A percentile compares a stretch with the other conserved stretches of the same genome.
These are phyloP conservation scores for Schizopygopsis pylzovi DNA, from an alignment of 2,797 vertebrate species.

Conservation along the genomic window DNA sequence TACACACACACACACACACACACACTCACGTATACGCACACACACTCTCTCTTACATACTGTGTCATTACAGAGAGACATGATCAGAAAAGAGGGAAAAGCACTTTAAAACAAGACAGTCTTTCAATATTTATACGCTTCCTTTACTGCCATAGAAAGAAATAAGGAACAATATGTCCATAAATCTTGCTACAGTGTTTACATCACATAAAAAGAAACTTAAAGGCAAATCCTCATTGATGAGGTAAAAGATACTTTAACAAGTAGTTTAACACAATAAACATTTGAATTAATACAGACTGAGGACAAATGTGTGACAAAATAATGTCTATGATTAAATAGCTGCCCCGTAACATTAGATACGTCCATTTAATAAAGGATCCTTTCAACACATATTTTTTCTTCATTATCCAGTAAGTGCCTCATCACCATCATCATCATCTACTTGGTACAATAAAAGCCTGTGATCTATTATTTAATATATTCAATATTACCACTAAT, in stretches of 20 bases:
- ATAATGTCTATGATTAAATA: constrained; percentile 54
- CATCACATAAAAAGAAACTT: constrained; percentile 65
- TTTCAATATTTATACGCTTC: constrained; percentile 65
- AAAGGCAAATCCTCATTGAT: constrained; percentile 54
- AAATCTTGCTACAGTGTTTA: constrained; percentile 66
- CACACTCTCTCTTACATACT: constrained; percentile 34
- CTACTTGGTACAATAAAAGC: constrained; percentile 41
- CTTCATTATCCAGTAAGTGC: constrained; percentile 41
- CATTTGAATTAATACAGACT: constrained; percentile 49
- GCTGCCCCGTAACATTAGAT: constrained; percentile 56
- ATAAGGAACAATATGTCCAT: constrained; percentile 69
- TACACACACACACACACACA: constrained; percentile 16
- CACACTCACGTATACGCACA: constrained; percentile 10
- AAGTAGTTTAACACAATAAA: constrained; percentile 55
- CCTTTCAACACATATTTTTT: constrained; percentile 40
- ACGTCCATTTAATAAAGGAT: constrained; percentile 25
- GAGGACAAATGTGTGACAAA: constrained; percentile 56
- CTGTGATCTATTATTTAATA: constrained; percentile 38
- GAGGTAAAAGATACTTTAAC: constrained; percentile 58
- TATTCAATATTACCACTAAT: constrained; percentile 65
- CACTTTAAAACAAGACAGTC: constrained; percentile 62
- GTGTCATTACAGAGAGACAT: constrained; percentile 45
- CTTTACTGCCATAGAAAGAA: constrained; percentile 67
- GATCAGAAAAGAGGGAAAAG: constrained; percentile 51
- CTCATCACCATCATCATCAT: constrained; percentile 38